Conservation (phyloP, 2,888 invertebrate genomes). For the Ypsolopha scabrella region DNA sequence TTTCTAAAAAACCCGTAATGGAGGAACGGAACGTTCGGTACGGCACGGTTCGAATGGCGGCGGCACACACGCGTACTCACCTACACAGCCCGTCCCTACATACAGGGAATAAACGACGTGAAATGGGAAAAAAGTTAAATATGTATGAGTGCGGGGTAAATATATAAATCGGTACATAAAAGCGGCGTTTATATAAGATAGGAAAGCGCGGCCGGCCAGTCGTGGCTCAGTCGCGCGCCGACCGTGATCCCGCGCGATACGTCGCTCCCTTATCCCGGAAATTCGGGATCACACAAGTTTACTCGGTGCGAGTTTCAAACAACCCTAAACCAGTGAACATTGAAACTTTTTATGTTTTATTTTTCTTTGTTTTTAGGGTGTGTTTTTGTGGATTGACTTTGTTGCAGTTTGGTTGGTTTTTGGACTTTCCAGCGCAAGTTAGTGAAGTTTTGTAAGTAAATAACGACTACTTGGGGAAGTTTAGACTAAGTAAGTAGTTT, state of each 20-base stretch:
- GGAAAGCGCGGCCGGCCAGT: slow-evolving; percentile 37
- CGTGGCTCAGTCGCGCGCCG: slow-evolving; percentile 52
- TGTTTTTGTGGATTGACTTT: not conserved
- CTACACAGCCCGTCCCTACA: slow-evolving; percentile 38
- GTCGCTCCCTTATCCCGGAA: slow-evolving; percentile 17
- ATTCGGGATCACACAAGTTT: not conserved
- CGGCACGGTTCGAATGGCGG: slow-evolving; percentile 42
- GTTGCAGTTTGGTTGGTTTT: not conserved
- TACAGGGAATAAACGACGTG: slow-evolving; percentile 64
- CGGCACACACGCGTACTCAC: slow-evolving; percentile 32
- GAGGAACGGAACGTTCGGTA: slow-evolving; percentile 33
- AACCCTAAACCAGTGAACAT: not conserved
- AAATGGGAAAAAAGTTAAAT: slow-evolving; percentile 71
- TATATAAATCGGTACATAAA: slow-evolving; percentile 69
- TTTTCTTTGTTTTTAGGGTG: not conserved
- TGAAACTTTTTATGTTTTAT: not conserved
- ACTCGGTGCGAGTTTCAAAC: not conserved
- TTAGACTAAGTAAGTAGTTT: too few species aligned
- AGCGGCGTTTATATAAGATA: slow-evolving; percentile 56
- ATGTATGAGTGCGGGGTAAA: slow-evolving; percentile 69
- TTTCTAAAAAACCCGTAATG: slow-evolving; percentile 67
- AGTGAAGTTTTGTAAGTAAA: not conserved
- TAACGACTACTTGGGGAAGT: too few species aligned
- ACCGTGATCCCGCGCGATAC: slow-evolving; percentile 23
- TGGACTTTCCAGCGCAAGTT: not conserved